Conservation (phyloP, 1,140 invertebrate species). For the Scaptomyza graminum region DNA sequence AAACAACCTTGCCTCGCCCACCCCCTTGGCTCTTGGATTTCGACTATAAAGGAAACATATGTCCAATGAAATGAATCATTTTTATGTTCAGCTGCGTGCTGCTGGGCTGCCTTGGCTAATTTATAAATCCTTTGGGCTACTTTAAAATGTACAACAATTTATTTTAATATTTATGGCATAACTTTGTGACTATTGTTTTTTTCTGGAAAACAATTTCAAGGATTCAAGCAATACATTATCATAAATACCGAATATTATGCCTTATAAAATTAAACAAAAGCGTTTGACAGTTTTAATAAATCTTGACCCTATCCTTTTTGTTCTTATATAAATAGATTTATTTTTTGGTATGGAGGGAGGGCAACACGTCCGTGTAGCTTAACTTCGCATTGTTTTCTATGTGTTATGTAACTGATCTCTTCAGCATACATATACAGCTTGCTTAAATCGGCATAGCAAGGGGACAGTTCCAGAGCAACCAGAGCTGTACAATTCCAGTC, state of each 20-base stretch:
- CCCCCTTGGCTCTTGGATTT: neutral
- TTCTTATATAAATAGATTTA: slow-evolving; percentile 30
- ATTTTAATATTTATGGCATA: slow-evolving; percentile 73
- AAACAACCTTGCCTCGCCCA: slow-evolving; percentile 1
- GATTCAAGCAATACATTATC: slow-evolving; percentile 21
- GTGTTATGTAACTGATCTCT: too few species aligned
- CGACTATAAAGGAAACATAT: slow-evolving; percentile 39
- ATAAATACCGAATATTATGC: slow-evolving; percentile 48
- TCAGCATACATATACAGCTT: too few species aligned
- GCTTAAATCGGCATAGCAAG: too few species aligned
- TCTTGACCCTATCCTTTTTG: slow-evolving; percentile 1
- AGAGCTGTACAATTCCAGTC: too few species aligned
- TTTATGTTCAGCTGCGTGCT: slow-evolving; percentile 47
- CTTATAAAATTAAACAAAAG: slow-evolving; percentile 44
- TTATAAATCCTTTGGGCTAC: slow-evolving; percentile 32
- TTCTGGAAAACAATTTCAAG: slow-evolving; percentile 46
- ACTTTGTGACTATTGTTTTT: slow-evolving; percentile 55
- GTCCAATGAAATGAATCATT: slow-evolving; percentile 64
- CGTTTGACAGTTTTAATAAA: slow-evolving; percentile 71
- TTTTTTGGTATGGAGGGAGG: too few species aligned
- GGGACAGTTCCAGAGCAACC: too few species aligned
- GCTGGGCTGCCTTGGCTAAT: slow-evolving; percentile 20
- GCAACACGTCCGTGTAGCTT: too few species aligned
- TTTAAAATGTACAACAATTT: slow-evolving; percentile 56
- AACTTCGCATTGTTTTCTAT: too few species aligned